Conservation (phyloP, 2,113 vertebrate species). For the Callaeas wilsoni region DNA sequence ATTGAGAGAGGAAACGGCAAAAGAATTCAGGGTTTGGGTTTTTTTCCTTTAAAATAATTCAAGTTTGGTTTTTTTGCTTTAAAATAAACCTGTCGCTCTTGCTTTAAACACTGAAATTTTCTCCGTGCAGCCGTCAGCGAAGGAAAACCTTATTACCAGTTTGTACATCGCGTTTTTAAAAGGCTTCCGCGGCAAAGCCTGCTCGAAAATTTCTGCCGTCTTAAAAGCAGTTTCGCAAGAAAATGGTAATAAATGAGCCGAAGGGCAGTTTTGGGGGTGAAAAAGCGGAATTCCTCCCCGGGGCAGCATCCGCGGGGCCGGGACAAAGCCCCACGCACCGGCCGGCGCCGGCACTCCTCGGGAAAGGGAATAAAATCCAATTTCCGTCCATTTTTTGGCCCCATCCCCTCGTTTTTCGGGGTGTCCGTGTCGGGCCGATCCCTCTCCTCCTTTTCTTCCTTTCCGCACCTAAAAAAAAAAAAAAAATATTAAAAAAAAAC, state of each 20-base stretch:
- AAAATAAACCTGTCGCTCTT: not conserved
- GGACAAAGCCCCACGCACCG: not conserved
- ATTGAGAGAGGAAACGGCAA: not conserved
- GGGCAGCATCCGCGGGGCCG: not conserved
- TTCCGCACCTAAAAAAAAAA: no score
- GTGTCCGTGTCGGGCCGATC: no score
- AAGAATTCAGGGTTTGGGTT: not conserved
- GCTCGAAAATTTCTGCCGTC: not conserved
- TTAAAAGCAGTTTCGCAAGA: not conserved
- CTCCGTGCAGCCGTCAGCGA: not conserved
- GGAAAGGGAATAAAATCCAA: not conserved
- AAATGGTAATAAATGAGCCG: not conserved
- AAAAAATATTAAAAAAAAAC: no score
- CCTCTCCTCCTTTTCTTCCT: not conserved
- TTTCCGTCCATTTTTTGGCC: accelerated
- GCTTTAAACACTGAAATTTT: not conserved
- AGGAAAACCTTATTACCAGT: not conserved
- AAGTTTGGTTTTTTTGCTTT: no score
- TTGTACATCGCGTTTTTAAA: not conserved
- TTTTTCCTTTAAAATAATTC: no score
- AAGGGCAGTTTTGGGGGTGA: no score
- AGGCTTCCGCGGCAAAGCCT: not conserved
- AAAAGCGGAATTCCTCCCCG: no score
- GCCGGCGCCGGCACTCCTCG: no score
- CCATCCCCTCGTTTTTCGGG: accelerated